Conservation (phyloP, 1,140 invertebrate genomes). For the Leucophenga varia region DNA sequence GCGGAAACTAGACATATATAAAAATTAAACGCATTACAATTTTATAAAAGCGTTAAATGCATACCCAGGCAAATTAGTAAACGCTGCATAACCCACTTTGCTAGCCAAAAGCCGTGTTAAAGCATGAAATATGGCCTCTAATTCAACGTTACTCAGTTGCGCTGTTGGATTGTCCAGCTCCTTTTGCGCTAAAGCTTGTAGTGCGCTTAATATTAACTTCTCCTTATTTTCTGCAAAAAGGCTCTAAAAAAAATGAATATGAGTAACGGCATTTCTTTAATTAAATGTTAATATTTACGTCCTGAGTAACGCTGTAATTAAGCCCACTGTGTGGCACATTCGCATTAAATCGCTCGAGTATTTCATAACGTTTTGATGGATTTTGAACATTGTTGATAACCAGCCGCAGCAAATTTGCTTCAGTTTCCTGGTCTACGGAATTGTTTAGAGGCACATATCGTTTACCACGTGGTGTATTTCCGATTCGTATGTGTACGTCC, state of each 20-base stretch:
- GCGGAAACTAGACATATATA: too few species aligned
- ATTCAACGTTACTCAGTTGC: constrained; percentile 64
- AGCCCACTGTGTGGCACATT: constrained; percentile 98
- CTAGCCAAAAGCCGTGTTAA: constrained; percentile 90
- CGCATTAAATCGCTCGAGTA: constrained; percentile 91
- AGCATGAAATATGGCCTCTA: constrained; percentile 94
- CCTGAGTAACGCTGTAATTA: constrained; percentile 92
- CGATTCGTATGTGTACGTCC: constrained; percentile 95
- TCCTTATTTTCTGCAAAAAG: constrained; percentile 99
- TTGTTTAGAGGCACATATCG: constrained; percentile 85
- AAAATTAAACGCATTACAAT: too few species aligned
- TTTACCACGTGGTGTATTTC: constrained; percentile 77
- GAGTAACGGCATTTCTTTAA: too few species aligned
- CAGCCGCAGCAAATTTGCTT: constrained; percentile 67
- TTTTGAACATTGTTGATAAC: constrained; percentile 55
- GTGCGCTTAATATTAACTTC: constrained; percentile 83
- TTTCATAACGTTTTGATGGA: constrained; percentile 62
- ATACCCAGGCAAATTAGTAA: constrained; percentile 86
- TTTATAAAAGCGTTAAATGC: constrained; percentile 16
- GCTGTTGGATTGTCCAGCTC: constrained; percentile 63
- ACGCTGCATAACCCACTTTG: constrained; percentile 96
- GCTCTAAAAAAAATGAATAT: constrained; percentile 65
- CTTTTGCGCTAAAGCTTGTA: constrained; percentile 74
- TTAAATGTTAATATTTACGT: constrained; percentile 69
- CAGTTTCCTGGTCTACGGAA: constrained; percentile 93